Evolutionary conservation across 2,888 invertebrate species (phyloP).

Genomic region (Cephus sareptanus): DNA sequence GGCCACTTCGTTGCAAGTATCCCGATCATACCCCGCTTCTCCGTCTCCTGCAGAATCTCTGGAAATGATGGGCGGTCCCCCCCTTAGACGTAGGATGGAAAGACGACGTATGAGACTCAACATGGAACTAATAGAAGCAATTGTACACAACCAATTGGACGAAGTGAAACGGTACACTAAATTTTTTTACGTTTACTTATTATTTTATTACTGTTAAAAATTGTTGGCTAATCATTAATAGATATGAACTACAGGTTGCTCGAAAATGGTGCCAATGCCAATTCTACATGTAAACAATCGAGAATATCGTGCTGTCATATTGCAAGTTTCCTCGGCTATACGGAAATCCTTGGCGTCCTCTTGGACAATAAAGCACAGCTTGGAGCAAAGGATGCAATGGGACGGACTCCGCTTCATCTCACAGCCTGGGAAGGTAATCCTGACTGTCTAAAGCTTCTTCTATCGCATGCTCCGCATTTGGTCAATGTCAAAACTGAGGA

Average conservation of each 20-base stretch:
- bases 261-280: constrained; percentile 67
- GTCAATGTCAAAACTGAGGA: constrained; percentile 14
- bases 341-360: constrained; percentile 64
- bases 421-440: constrained; percentile 68
- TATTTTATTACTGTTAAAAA: background rate
- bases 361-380: constrained; percentile 66
- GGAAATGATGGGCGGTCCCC: constrained; percentile 42
- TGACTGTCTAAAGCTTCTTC: constrained; percentile 62
- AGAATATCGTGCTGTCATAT: constrained; percentile 68
- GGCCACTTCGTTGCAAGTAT: background rate
- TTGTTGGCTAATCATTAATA: no score
- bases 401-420: constrained; percentile 68
- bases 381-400: constrained; percentile 64
- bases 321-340: constrained; percentile 65
- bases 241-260: constrained; percentile 61
- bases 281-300: constrained; percentile 68
- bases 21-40: background rate
- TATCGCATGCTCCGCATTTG: constrained; percentile 22
- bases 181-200: background rate
- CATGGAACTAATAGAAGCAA: constrained; percentile 68
- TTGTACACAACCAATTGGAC: constrained; percentile 61
- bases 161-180: constrained; percentile 61
- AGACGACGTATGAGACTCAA: constrained; percentile 67
- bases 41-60: constrained; percentile 36
- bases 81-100: constrained; percentile 63